Percentiles rank a stretch among this genome's conserved stretches.
phyloP scores from a whole-genome alignment of 2,797 vertebrate genomes.

The Liparis tanakae region DNA sequence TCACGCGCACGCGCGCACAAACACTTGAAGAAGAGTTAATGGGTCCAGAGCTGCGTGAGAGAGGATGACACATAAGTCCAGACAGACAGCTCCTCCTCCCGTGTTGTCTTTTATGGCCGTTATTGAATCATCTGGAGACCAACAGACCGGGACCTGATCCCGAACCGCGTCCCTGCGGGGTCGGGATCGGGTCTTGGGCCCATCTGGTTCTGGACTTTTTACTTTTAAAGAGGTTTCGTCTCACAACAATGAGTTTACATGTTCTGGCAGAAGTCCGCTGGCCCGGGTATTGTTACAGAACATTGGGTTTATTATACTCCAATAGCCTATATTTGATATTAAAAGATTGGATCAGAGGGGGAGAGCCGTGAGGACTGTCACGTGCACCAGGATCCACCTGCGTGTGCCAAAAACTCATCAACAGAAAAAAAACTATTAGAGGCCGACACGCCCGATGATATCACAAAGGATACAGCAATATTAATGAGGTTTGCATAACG shows the following conservation, averaged over 20 bases:
- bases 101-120: constrained; percentile 11
- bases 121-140: constrained; percentile 28
- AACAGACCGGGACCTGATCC: constrained; percentile 30
- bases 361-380: not conserved
- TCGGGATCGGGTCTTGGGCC: not conserved
- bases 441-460: not conserved
- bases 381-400: constrained; percentile 28
- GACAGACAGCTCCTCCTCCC: constrained; percentile 1
- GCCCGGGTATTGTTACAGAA: not conserved
- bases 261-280: constrained; percentile 29
- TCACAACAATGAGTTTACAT: not conserved
- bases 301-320: constrained; percentile 1
- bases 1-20: not conserved
- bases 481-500: not conserved
- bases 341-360: constrained; percentile 2
- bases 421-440: not conserved
- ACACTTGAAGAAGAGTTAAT: not conserved
- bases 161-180: not conserved
- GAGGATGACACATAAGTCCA: not conserved
- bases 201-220: constrained; percentile 6
- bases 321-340: not conserved
- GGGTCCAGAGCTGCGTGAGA: no score
- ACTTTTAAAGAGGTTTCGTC: not conserved
- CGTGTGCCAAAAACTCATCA: constrained; percentile 53
- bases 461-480: not conserved